phyloP scores from a whole-genome alignment of 1,140 invertebrate genomes.

The Papilio aristodemus region DNA sequence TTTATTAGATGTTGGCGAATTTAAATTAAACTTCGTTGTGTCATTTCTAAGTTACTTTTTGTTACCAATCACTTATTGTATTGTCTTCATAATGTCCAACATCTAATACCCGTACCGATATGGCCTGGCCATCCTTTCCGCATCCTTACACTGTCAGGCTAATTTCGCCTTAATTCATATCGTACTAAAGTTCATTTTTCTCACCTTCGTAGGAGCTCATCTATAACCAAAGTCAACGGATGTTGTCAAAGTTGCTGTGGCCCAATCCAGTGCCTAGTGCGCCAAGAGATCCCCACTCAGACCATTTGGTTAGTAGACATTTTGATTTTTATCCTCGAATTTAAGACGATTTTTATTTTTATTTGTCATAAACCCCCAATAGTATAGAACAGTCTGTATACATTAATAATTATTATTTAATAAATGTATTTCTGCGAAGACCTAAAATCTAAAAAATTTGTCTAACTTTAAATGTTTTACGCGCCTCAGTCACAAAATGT shows the following conservation, averaged over 20 bases:
- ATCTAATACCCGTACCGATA: slow-evolving; percentile 20
- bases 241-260: slow-evolving; percentile 80
- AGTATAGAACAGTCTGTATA: neutral
- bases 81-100: slow-evolving; percentile 7
- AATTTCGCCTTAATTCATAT: slow-evolving; percentile 58
- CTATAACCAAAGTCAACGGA: slow-evolving; percentile 80
- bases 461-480: too few relatives aligned
- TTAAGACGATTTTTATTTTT: slow-evolving; percentile 30
- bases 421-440: too few relatives aligned
- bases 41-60: neutral
- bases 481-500: too few relatives aligned
- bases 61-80: neutral
- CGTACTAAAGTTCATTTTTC: slow-evolving; percentile 74
- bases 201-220: slow-evolving; percentile 79
- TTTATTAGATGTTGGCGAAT: slow-evolving; percentile 9
- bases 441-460: too few relatives aligned
- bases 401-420: too few relatives aligned
- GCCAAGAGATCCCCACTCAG: slow-evolving; percentile 77
- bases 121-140: neutral
- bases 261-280: slow-evolving; percentile 76
- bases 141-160: slow-evolving; percentile 43
- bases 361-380: slow-evolving; percentile 30
- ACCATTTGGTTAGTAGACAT: slow-evolving; percentile 79
- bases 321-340: slow-evolving; percentile 58
- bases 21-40: neutral